phyloP scores from a whole-genome alignment of 1,140 invertebrate species.

The Portunus trituberculatus region DNA sequence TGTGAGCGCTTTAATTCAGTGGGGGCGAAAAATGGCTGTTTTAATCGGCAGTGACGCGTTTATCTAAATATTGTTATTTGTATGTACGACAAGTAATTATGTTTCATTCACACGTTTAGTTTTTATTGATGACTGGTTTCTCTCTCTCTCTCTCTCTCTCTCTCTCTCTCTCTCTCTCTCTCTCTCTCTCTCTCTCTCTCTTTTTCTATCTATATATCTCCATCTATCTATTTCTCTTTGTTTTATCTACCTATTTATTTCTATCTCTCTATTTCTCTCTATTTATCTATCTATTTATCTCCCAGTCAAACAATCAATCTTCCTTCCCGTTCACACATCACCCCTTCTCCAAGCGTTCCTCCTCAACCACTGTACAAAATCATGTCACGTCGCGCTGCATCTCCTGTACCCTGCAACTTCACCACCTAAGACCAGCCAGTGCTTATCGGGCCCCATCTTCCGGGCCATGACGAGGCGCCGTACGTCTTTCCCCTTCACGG shows the following conservation, averaged over 20 bases:
- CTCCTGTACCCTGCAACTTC: not conserved
- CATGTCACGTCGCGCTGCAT: not conserved
- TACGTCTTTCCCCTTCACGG: not conserved
- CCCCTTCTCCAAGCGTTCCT: no score
- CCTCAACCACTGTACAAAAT: not conserved
- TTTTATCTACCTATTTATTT: not conserved
- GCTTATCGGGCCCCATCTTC: not conserved
- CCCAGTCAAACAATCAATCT: not conserved
- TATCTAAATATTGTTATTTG: not conserved
- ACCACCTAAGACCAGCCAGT: not conserved
- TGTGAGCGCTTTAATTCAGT: not conserved
- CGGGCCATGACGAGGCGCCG: not conserved
- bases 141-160: not conserved
- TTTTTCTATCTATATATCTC: not conserved
- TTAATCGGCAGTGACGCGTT: not conserved
- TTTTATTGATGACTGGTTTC: not conserved
- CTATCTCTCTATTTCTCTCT: not conserved
- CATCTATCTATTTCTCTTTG: not conserved
- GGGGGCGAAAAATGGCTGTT: not conserved
- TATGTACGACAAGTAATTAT: not conserved
- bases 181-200: not conserved
- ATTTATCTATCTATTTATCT: not conserved
- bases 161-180: not conserved
- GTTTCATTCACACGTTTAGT: not conserved
- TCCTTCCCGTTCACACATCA: no score